These are phyloP conservation scores for Podocnemis expansa DNA, from an alignment of 2,113 vertebrate species.

Conservation along the genomic window DNA sequence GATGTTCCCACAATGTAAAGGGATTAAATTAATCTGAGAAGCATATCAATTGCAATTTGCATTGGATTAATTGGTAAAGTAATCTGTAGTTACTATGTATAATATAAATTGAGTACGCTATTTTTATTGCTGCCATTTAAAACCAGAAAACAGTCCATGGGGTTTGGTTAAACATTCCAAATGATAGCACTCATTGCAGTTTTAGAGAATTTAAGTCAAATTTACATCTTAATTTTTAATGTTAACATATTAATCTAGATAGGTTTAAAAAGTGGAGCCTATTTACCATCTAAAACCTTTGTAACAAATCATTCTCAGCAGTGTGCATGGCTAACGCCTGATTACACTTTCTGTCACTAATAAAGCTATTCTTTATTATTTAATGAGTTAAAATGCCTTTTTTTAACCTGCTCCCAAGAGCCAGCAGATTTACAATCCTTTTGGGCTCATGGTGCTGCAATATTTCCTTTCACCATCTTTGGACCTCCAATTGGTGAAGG, in stretches of 20 bases:
- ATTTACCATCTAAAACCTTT: neutral
- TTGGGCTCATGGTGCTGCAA: neutral
- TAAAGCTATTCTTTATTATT: slow-evolving; percentile 46
- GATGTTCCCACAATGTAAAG: neutral
- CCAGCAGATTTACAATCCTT: slow-evolving; percentile 52
- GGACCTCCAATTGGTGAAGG: neutral
- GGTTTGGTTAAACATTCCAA: neutral
- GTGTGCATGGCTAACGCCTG: neutral
- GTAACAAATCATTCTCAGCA: slow-evolving; percentile 16
- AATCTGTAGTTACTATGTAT: neutral
- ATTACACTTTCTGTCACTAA: slow-evolving; percentile 13
- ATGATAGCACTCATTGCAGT: neutral
- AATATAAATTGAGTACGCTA: slow-evolving; percentile 1
- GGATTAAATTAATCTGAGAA: neutral
- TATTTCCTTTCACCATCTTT: slow-evolving; percentile 61
- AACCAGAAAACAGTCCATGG: slow-evolving; percentile 38
- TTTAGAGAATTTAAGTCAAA: slow-evolving; percentile 35
- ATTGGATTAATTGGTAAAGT: slow-evolving; percentile 14
- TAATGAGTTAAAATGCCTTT: slow-evolving; percentile 26
- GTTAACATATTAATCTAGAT: slow-evolving; percentile 8
- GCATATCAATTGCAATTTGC: slow-evolving; percentile 19
- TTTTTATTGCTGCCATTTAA: slow-evolving; percentile 12
- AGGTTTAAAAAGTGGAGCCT: neutral
- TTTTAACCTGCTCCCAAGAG: slow-evolving; percentile 13
- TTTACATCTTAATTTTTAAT: slow-evolving; percentile 47